Evolutionary conservation across 2,797 vertebrate species (phyloP), one percentile per base, ranked within the genome.

Genomic region (Eptatretus atami): DNA sequence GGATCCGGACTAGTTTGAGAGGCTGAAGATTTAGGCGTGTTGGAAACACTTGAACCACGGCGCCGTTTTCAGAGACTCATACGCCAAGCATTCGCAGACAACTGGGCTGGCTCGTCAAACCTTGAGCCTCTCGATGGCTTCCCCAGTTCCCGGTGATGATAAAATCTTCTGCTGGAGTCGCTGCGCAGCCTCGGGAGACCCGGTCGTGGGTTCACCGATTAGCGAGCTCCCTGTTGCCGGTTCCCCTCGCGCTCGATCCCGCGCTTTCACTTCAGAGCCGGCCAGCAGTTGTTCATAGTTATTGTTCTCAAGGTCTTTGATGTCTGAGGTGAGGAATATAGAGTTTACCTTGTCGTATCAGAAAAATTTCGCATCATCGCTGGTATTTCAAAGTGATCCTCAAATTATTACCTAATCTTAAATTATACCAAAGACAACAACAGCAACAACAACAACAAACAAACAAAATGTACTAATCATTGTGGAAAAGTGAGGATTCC

Each of bases 191-290:
- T 98, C 76, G 90, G 85, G 74, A 95, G 69, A 69, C 80, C 86
- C 0, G 87, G 81, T 67, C 92, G 81, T 65, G 90, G 86, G 64
- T 84, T 85, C 54, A 86, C 94, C 65, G 88, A 87, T 69, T 87
- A 93, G 82, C 94, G 83, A 71, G 83, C 86, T 11, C 83, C 86
- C 70, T 88, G 84, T 71, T 84, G 80, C 64, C 90, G 86, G 78
- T 85, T 88, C 82, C 92, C 88, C 93, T 86, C 83, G 83, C 81
- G 92, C 78, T 90, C 78, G 93, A 81, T 79, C 84, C 77, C 82
- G 77, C 73, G 72, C 72, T 73, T 79, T 77, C 80, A 78, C 79
- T 77, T 84, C 79, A 81, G 74, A 76, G 74, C 73, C 77, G 76
- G 76, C 66, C 65, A 60, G 74, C 71, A 54, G 65, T 67, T 64